A percentile compares a stretch with the other conserved stretches of the same genome.
Conservation (phyloP, 2,888 invertebrate genomes). For the Arctia plantaginis region DNA sequence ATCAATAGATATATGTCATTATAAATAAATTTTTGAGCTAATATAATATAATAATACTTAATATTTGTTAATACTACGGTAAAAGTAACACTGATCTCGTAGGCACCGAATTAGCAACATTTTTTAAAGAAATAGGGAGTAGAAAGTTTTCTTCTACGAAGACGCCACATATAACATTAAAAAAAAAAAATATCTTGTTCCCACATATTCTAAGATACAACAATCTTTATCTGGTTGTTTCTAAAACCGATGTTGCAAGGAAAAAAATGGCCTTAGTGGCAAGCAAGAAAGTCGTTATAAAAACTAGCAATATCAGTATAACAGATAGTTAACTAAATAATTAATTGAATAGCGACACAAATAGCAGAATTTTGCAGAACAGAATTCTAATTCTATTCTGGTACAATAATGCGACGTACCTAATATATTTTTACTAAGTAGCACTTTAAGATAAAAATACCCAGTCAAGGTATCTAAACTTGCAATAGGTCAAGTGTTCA, state of each 20-base stretch:
- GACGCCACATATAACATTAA: no score
- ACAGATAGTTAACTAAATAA: neutral
- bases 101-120: no score
- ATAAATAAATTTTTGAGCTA: no score
- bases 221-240: neutral
- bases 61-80: no score
- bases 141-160: no score
- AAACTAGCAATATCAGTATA: neutral
- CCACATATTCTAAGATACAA: neutral
- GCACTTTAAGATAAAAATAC: conserved; percentile 31
- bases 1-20: no score
- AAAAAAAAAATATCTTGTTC: neutral
- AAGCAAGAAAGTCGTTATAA: neutral
- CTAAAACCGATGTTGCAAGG: neutral
- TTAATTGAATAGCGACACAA: neutral
- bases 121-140: no score
- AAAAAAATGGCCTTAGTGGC: no score
- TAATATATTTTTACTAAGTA: conserved; percentile 28
- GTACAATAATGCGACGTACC: neutral
- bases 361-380: neutral
- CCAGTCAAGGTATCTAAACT: conserved; percentile 27
- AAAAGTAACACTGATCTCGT: no score
- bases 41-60: no score
- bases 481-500: conserved; percentile 42
- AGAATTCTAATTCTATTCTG: neutral